A percentile compares a stretch with the other conserved stretches of the same genome.
Conservation (phyloP, 2,888 invertebrate species). For the Xestobium rufovillosum region DNA sequence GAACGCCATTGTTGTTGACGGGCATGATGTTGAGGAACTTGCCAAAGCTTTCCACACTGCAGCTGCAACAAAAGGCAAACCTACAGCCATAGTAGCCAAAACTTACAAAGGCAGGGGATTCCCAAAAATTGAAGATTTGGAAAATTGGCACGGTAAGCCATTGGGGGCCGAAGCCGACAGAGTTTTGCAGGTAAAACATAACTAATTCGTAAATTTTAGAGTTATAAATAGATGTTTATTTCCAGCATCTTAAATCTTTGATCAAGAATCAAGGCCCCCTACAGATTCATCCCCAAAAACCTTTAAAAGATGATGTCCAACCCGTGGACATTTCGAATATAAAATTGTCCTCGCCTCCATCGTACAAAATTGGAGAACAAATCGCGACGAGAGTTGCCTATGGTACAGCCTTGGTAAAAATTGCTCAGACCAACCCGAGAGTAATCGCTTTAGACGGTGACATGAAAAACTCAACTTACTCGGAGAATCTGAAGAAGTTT, state of each 20-base stretch:
- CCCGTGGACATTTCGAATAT: conserved; percentile 65
- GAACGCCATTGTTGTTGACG: conserved; percentile 88
- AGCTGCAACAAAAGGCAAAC: conserved; percentile 63
- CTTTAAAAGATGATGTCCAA: conserved; percentile 61
- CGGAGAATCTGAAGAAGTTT: conserved; percentile 79
- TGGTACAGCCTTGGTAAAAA: conserved; percentile 87
- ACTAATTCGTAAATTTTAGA: conserved; percentile 6
- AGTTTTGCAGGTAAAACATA: conserved; percentile 50
- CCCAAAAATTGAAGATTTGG: conserved; percentile 82
- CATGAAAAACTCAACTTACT: conserved; percentile 97
- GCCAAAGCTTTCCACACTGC: conserved; percentile 84
- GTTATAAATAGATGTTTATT: too few relatives aligned
- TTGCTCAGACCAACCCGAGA: conserved; percentile 64
- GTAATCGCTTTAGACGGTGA: conserved; percentile 96
- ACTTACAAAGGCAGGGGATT: conserved; percentile 92
- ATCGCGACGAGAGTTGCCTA: conserved; percentile 92
- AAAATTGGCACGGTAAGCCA: conserved; percentile 98
- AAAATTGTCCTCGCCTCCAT: conserved; percentile 70
- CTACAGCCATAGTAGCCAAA: conserved; percentile 91
- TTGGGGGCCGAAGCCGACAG: conserved; percentile 73
- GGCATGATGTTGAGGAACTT: conserved; percentile 89
- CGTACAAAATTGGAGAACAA: conserved; percentile 67
- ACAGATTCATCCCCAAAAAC: conserved; percentile 55
- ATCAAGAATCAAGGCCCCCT: conserved; percentile 62
- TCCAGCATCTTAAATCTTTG: conserved; percentile 57